These are phyloP conservation scores for Andrena hattorfiana DNA, from an alignment of 2,888 invertebrate species.

Conservation along the genomic window DNA sequence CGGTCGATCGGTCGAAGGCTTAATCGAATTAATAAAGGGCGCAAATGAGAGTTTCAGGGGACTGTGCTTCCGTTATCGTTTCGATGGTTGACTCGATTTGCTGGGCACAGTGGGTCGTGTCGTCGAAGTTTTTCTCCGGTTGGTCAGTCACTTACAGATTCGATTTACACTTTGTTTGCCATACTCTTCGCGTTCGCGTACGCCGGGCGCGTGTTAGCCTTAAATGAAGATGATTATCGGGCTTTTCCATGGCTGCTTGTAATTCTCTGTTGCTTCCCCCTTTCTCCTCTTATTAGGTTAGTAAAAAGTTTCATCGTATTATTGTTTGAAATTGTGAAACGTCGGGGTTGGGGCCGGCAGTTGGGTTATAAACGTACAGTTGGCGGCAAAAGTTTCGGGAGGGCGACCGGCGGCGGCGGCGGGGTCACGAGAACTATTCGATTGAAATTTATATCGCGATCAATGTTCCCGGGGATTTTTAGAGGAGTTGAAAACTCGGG, in stretches of 20 bases:
- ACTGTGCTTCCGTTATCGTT: slow-evolving; percentile 11
- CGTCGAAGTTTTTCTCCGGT: neutral
- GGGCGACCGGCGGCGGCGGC: neutral
- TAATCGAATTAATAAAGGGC: slow-evolving; percentile 54
- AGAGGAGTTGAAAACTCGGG: slow-evolving; percentile 26
- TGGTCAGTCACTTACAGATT: neutral
- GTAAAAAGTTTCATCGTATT: slow-evolving; percentile 40
- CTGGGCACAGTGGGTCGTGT: slow-evolving; percentile 1
- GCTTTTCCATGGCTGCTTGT: slow-evolving; percentile 3
- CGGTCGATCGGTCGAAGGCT: slow-evolving; percentile 35
- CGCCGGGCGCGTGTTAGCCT: neutral
- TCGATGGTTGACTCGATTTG: neutral
- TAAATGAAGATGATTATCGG: neutral
- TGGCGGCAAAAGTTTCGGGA: slow-evolving; percentile 24
- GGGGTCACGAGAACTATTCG: slow-evolving; percentile 34
- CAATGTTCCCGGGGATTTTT: slow-evolving; percentile 47
- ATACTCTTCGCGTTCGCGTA: neutral
- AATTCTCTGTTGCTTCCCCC: neutral
- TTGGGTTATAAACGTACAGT: slow-evolving; percentile 45
- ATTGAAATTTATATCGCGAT: slow-evolving; percentile 59
- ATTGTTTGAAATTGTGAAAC: slow-evolving; percentile 48
- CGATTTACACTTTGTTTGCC: neutral
- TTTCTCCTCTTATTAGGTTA: slow-evolving; percentile 22
- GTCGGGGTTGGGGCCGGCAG: neutral
- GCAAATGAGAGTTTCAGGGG: slow-evolving; percentile 27